These are phyloP conservation scores for Lepidurus packardi DNA, from an alignment of 1,140 invertebrate species.

Conservation along the genomic window DNA sequence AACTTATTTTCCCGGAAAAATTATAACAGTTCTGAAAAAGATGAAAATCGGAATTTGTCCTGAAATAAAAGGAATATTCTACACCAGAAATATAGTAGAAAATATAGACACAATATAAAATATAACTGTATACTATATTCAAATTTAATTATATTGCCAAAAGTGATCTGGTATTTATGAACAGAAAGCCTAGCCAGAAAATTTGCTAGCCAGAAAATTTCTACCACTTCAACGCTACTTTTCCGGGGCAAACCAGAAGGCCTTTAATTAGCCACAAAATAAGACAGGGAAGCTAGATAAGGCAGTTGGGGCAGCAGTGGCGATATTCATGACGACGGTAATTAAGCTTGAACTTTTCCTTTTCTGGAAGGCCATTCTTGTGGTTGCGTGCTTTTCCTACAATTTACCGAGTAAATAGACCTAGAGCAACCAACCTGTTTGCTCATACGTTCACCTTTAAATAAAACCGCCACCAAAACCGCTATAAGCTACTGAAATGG, in stretches of 20 bases:
- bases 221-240: neutral
- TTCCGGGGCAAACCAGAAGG: neutral
- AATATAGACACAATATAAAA: too few species aligned
- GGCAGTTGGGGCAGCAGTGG: neutral
- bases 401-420: constrained; percentile 3
- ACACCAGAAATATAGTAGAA: too few species aligned
- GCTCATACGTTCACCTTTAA: neutral
- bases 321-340: neutral
- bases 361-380: neutral
- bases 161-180: neutral
- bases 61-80: too few species aligned
- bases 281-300: neutral
- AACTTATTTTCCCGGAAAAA: too few species aligned
- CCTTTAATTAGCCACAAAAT: neutral
- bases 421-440: neutral
- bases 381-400: neutral
- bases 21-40: too few species aligned
- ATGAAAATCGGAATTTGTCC: too few species aligned
- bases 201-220: neutral
- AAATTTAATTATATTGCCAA: too few species aligned
- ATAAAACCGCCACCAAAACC: neutral
- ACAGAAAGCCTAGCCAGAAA: neutral
- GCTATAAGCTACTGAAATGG: constrained; percentile 2
- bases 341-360: neutral
- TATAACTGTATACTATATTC: too few species aligned